Base-by-base conservation (phyloP, 2,113 vertebrate species). In the Amblyopsis rosae region DNA sequence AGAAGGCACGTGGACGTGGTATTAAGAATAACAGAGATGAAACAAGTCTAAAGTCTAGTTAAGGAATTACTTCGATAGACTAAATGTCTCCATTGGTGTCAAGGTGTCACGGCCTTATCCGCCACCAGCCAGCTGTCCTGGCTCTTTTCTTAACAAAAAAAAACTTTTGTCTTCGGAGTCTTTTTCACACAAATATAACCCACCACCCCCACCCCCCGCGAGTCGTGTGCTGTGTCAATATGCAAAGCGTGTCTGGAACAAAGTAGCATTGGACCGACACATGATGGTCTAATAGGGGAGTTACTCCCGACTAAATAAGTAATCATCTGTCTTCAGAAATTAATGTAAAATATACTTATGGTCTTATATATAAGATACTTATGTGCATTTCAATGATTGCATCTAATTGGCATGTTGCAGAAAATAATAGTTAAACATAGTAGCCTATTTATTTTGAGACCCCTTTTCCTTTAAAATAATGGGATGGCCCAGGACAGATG, bases 41-140 rank as follows among this genome's bases (percentile, higher is more conserved):
- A 41, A 41, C 6, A 41, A 41, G 35, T 1, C 35, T 41, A 41
- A 26, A 1, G 19, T 41, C 35, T 41, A 41, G 35, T 41, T 41
- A 6, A 41, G 35, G 35, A 41, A 41, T 41, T 41, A 41, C 35
- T 41, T 41, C 35, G 35, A 41, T 5, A 8, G 35, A 41, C 35
- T 41, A 41, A 41, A 41, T 41, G 7, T 41, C 6, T 41, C 35
- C 0, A 41, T 41, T 41, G 5, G 35, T 5, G 35, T 41, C 5
- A 7, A 0, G 35, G 35, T 41, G 1, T 41, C 5, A 41, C 1
- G 35, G 35, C 5, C 3, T 70, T 70, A 26, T 49, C 26, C 51
- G 13, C 49, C 79, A 79, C 64, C 77, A 41, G 64, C 83, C 92
- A 93, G 89, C 87, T 92, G 91, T 92, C 85, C 55, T 32, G 35